phyloP scores from a whole-genome alignment of 2,888 invertebrate genomes.

The Orchestes rusci region DNA sequence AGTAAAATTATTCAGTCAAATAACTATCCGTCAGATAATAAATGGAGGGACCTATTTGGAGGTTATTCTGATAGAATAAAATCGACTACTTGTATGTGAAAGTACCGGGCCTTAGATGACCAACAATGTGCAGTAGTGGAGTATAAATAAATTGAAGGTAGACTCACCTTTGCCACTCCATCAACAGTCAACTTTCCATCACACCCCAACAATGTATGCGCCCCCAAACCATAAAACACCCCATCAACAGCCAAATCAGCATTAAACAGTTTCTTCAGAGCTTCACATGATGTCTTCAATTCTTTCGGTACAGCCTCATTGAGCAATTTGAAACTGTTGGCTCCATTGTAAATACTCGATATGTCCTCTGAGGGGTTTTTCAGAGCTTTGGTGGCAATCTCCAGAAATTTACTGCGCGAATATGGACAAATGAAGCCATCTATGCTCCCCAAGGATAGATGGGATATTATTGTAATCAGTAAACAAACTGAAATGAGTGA shows the following conservation, averaged over 20 bases:
- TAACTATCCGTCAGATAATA: too few relatives aligned
- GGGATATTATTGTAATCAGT: conserved; percentile 17
- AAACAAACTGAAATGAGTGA: conserved; percentile 24
- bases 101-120: too few relatives aligned
- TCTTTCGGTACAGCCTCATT: conserved; percentile 52
- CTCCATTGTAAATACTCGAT: conserved; percentile 62
- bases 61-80: too few relatives aligned
- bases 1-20: too few relatives aligned
- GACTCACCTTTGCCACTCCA: conserved; percentile 47
- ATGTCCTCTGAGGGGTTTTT: conserved; percentile 49
- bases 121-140: too few relatives aligned
- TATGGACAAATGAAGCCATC: conserved; percentile 38
- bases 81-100: too few relatives aligned
- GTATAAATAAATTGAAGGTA: too few relatives aligned
- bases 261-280: conserved; percentile 35
- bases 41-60: too few relatives aligned
- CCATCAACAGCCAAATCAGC: conserved; percentile 30
- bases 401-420: conserved; percentile 36
- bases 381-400: conserved; percentile 34
- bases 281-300: conserved; percentile 44
- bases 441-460: conserved; percentile 36
- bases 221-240: conserved; percentile 34
- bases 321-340: conserved; percentile 63
- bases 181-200: conserved; percentile 35
- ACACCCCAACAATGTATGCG: conserved; percentile 36